Base-by-base conservation (phyloP, 2,888 invertebrate species). In the Lacanobia oleracea region DNA sequence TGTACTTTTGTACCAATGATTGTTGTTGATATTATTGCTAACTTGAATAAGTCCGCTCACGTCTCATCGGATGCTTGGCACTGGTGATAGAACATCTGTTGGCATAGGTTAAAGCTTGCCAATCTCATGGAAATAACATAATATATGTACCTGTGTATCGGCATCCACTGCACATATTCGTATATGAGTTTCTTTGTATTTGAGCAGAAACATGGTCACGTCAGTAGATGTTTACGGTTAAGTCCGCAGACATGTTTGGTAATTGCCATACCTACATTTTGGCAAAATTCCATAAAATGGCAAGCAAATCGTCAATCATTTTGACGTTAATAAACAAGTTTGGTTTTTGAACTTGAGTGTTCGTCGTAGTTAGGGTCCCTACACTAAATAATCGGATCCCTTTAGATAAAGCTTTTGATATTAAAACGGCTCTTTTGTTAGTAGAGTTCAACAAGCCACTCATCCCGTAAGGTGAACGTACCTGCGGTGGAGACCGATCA, bases 81-180 rank as follows among this genome's bases (percentile, higher is more conserved):
- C 63, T 48, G 68, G 9, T 71, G 50, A 66, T 76, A 60, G 23
- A 53, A 57, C 72, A 72, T 81, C 40, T 77, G 77, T 76, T 80
- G 81, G 79, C 76, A 67, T 72, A 72, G 70, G 53, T 67, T 75
- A 53, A 62, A 72, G 63, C 57, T 71, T 43, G 68, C 63, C 51
- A 63, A 63, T 72, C 51, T 50, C 56, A 66, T 72, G 62, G 67
- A 72, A 79, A 75, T 71, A 51, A 56, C 27, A 60, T 64, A 43
- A 60, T 70, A 65, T 61, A 75, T 51, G 43, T 69, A 78, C 53
- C 43, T 73, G 45, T 51, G 50, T 61, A 63, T 67, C 54, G 9
- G 27, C 23, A 14, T 33, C 18, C 16, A 57, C 21, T 67, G 53
- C 48, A 68, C 57, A 50, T 65, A 43, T 45, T 14, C 9, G 40